Conservation (phyloP, 2,797 vertebrate genomes). For the Mormyrus hasselquistii region DNA sequence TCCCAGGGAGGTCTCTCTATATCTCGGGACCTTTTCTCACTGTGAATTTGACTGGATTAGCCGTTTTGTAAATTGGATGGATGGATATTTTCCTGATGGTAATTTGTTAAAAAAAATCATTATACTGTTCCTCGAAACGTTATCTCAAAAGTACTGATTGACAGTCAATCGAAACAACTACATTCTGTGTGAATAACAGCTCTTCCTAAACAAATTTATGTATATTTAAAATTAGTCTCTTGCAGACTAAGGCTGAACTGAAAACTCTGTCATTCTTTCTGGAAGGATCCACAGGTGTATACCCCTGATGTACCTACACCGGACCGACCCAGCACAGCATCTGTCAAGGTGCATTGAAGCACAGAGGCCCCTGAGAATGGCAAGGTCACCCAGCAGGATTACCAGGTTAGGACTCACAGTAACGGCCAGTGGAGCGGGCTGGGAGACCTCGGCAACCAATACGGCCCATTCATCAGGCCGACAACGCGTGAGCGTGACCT, state of each 20-base stretch:
- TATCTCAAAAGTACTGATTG: neutral
- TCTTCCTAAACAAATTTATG: neutral
- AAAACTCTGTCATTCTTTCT: constrained; percentile 36
- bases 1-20: neutral
- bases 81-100: neutral
- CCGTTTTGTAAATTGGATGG: neutral
- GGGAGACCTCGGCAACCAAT: neutral
- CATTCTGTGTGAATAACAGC: neutral
- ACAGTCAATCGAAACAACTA: neutral
- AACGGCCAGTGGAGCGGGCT: neutral
- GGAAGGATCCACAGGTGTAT: constrained; percentile 48
- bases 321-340: constrained; percentile 17
- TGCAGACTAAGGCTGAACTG: neutral
- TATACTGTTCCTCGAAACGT: neutral
- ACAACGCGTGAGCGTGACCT: neutral
- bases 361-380: neutral
- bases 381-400: neutral
- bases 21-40: neutral
- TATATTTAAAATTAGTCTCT: neutral
- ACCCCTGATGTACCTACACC: constrained; percentile 38
- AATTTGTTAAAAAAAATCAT: neutral
- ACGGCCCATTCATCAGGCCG: neutral
- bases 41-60: neutral
- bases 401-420: neutral
- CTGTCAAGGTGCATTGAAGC: constrained; percentile 19